Evolutionary conservation across 1,140 invertebrate genomes (phyloP), one percentile per base, ranked within the genome.

Genomic region (Acromyrmex charruanus): DNA sequence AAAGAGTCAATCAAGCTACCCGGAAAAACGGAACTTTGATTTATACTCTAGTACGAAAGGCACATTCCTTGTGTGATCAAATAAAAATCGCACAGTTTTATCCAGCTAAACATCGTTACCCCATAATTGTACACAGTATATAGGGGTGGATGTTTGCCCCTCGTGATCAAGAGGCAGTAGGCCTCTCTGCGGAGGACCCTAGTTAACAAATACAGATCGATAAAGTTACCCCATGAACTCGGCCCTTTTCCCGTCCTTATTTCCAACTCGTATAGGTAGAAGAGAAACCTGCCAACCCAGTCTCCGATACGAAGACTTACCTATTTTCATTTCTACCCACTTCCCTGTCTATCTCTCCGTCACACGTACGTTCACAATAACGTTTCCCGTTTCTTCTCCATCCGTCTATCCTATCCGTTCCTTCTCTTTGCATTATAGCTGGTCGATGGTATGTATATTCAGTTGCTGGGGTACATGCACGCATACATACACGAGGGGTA

Each of bases 121-220:
- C 16, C 77, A 49, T 80, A 80, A 53, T 53, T 51, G 44, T 31
- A 65, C 21, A 49, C 14, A 16, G 39, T 35, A 7, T 14, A 39
- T 25, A 59, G 39, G 35, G 31, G 35, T 21, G 53, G 16, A 44
- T 44, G 16, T 49, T 71, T 44, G 21, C 16, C 18, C 25, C 35
- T 58, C 66, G 79, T 65, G 66, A 81, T 81, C 66, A 61, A 79
- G 59, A 79, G 39, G 59, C 44, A 31, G 35, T 44, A 82, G 68
- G 66, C 53, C 31, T 82, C 66, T 49, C 66, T 21, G 80, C 68
- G 16, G 35, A 82, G 80, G 55, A 31, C 25, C 68, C 55, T 18
- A 59, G 68, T 82, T 82, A 61, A 72, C 80, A 53, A 58, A 82
- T 74, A 82, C 68, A 74, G 68, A 82, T 82, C 80, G 68, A 82